These are phyloP conservation scores for Platypus cylindrus DNA, from an alignment of 2,888 invertebrate species.

Conservation along the genomic window DNA sequence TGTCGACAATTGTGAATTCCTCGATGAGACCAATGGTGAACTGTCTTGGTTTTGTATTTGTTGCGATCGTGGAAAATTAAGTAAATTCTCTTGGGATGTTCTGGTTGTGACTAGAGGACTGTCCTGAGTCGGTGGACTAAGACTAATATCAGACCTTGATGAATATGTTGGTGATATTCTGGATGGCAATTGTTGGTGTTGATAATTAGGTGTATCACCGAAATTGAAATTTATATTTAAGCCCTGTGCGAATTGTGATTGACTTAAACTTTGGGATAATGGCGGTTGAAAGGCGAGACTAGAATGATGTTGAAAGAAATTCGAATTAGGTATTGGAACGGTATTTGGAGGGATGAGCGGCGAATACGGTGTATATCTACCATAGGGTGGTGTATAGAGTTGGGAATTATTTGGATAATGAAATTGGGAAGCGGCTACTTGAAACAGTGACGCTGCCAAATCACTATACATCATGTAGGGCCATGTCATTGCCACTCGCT, in stretches of 20 bases:
- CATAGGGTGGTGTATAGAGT: slow-evolving; percentile 45
- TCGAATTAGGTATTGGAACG: slow-evolving; percentile 35
- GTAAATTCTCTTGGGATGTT: too few relatives aligned
- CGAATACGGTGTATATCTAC: slow-evolving; percentile 35
- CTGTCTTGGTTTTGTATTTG: too few relatives aligned
- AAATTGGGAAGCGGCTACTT: slow-evolving; percentile 64
- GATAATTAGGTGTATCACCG: slow-evolving; percentile 21
- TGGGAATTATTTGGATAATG: slow-evolving; percentile 43
- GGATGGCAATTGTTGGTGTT: slow-evolving; percentile 12
- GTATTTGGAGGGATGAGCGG: slow-evolving; percentile 33
- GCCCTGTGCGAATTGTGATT: slow-evolving; percentile 24
- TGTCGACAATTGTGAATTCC: too few relatives aligned
- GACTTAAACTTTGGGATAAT: slow-evolving; percentile 31
- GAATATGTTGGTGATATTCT: slow-evolving; percentile 27
- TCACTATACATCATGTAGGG: slow-evolving; percentile 91
- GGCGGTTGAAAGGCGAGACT: slow-evolving; percentile 25
- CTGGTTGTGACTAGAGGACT: too few relatives aligned
- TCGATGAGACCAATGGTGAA: too few relatives aligned
- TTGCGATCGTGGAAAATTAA: too few relatives aligned
- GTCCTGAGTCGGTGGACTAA: slow-evolving; percentile 30
- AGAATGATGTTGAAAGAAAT: slow-evolving; percentile 23
- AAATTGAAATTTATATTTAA: slow-evolving; percentile 25
- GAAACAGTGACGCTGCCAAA: slow-evolving; percentile 82
- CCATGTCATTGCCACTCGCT: slow-evolving; percentile 89
- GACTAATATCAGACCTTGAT: slow-evolving; percentile 32